Conservation (phyloP, 2,113 vertebrate species). For the Clarias magur region DNA sequence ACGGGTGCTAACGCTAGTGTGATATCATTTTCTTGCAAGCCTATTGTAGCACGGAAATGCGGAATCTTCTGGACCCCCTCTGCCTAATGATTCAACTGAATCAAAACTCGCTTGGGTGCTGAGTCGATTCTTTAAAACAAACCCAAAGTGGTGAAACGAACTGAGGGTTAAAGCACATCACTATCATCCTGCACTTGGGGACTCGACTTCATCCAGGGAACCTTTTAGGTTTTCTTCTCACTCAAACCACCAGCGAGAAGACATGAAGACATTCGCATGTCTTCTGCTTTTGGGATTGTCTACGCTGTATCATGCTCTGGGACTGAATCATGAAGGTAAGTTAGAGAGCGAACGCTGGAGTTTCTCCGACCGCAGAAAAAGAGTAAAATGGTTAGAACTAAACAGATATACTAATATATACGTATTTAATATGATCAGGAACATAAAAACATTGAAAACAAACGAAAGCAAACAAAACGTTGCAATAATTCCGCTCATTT, state of each 20-base stretch:
- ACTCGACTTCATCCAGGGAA: neutral
- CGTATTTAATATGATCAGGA: neutral
- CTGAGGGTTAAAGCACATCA: neutral
- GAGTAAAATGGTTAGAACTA: neutral
- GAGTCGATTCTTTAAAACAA: conserved; percentile 38
- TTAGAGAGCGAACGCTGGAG: neutral
- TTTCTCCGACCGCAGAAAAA: neutral
- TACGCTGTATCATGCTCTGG: conserved; percentile 24
- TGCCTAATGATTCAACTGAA: conserved; percentile 5
- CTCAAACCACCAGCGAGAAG: neutral
- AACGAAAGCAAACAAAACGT: neutral
- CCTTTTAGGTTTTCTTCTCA: neutral
- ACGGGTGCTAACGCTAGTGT: too few species aligned
- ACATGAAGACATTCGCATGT: conserved; percentile 28
- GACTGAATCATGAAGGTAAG: conserved; percentile 43
- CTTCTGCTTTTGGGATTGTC: conserved; percentile 30
- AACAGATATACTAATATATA: neutral
- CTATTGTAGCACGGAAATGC: neutral
- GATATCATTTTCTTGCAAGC: neutral
- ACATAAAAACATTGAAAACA: neutral
- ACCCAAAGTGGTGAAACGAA: neutral
- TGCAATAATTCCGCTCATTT: neutral
- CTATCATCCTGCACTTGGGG: neutral
- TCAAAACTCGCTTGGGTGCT: conserved; percentile 25
- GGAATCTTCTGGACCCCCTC: neutral